phyloP scores from a whole-genome alignment of 2,113 vertebrate genomes.

The Brienomyrus brachyistius region DNA sequence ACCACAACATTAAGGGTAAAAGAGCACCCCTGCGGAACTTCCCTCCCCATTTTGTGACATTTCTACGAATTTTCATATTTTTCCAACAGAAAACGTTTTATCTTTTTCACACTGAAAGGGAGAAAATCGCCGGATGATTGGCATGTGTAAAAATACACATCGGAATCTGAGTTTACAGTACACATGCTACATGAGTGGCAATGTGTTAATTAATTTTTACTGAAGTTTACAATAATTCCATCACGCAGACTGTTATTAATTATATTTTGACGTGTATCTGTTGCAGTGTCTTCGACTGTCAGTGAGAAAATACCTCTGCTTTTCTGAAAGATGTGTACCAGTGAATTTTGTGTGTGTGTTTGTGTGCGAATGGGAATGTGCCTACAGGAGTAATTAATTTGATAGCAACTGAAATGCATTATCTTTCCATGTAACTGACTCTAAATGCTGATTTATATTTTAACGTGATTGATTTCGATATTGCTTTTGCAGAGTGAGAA shows the following conservation, averaged over 20 bases:
- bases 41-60: background rate
- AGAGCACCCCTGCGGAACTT: background rate
- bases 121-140: background rate
- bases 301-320: background rate
- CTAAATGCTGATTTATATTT: background rate
- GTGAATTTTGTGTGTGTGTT: background rate
- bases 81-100: background rate
- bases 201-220: background rate
- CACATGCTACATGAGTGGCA: background rate
- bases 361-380: background rate
- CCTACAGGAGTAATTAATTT: background rate
- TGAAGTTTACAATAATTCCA: background rate
- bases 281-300: background rate
- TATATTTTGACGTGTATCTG: background rate
- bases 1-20: background rate
- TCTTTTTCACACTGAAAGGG: background rate
- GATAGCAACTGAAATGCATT: background rate
- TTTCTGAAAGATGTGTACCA: background rate
- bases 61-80: background rate
- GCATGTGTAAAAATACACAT: background rate
- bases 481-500: background rate
- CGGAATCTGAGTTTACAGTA: background rate
- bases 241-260: background rate
- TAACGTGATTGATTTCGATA: background rate
- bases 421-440: background rate